Evolutionary conservation across 2,113 vertebrate genomes (phyloP).

Genomic region (Pachyramphus minor): DNA sequence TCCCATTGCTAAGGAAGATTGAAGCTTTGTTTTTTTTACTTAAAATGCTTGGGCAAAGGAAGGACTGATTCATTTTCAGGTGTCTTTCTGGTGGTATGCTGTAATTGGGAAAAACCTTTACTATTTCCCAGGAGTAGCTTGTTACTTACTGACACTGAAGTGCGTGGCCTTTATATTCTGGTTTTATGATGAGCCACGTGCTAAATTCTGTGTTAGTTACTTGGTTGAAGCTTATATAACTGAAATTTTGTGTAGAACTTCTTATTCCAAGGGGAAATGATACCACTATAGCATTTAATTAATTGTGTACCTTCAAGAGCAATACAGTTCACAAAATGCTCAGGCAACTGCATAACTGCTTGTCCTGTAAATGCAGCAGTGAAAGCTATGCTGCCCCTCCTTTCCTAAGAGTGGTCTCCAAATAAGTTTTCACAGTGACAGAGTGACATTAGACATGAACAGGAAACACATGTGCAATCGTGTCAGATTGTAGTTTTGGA

Average conservation of each 20-base stretch:
- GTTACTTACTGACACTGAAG: not conserved
- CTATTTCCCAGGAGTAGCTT: not conserved
- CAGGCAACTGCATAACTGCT: not conserved
- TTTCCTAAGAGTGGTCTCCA: not conserved
- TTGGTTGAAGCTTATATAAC: not conserved
- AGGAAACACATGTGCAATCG: accelerated
- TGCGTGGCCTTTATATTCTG: not conserved
- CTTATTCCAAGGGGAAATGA: not conserved
- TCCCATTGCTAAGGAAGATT: not conserved
- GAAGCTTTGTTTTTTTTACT: not conserved
- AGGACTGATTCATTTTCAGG: not conserved
- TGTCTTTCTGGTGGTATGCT: not conserved
- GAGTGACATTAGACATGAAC: not conserved
- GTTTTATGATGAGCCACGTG: not conserved
- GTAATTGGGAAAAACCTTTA: not conserved
- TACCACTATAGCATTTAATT: not conserved
- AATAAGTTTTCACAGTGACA: not conserved
- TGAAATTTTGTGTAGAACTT: not conserved
- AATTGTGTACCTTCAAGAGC: not conserved
- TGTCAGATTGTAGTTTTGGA: not conserved
- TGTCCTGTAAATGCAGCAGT: not conserved
- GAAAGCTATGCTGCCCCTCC: not conserved
- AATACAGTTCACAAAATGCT: not conserved
- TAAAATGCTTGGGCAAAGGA: not conserved
- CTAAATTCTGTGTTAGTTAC: not conserved